A percentile compares a stretch with the other conserved stretches of the same genome.
Conservation (phyloP, 2,797 vertebrate species). For the Crocodylus rhombifer region DNA sequence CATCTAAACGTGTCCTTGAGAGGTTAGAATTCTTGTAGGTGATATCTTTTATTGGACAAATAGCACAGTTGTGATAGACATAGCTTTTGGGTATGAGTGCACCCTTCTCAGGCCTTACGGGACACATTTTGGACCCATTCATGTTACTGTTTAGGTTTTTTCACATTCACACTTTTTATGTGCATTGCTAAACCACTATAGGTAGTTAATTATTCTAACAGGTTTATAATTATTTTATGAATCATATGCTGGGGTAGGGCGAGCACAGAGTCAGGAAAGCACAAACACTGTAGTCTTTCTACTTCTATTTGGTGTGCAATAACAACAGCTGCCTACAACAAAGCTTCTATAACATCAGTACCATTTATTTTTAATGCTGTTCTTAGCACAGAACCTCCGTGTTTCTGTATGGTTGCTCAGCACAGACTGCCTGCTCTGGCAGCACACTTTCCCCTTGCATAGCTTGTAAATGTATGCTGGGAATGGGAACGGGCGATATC, state of each 20-base stretch:
- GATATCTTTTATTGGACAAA: no score
- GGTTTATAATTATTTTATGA: not conserved
- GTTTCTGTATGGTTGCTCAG: fast-evolving
- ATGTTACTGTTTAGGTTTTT: not conserved
- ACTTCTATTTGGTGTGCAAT: not conserved
- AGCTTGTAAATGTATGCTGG: fast-evolving
- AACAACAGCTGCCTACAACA: not conserved
- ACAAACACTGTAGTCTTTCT: not conserved
- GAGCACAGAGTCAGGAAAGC: not conserved
- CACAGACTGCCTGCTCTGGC: not conserved
- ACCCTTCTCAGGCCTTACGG: no score
- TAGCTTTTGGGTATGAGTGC: no score
- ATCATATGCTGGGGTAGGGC: not conserved
- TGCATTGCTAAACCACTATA: not conserved
- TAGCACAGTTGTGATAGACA: no score
- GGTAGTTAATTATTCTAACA: not conserved
- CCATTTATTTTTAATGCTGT: not conserved
- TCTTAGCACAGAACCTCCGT: not conserved
- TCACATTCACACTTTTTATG: fast-evolving
- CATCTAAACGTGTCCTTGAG: not conserved
- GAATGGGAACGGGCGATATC: not conserved
- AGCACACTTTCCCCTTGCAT: fast-evolving
- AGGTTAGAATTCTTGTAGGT: no score
- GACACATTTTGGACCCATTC: not conserved
- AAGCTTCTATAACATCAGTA: not conserved